Conservation (phyloP, 92 coral and sea anemone genomes). For the Galaxea fascicularis region DNA sequence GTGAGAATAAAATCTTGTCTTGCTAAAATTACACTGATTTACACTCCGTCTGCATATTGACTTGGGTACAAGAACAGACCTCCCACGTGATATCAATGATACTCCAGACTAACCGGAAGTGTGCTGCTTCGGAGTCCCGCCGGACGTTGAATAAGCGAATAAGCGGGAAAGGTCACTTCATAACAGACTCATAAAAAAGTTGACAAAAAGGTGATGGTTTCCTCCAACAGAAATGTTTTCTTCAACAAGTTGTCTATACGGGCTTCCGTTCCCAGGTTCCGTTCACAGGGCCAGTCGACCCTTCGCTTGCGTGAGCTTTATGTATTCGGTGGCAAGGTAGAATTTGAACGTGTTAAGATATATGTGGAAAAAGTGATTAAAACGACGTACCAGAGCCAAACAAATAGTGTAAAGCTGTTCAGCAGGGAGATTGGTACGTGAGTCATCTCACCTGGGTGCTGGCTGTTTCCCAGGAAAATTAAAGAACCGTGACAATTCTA, state of each 20-base stretch:
- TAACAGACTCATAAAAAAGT: no score
- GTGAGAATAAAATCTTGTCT: not conserved
- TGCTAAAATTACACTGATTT: not conserved
- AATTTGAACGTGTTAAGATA: no score
- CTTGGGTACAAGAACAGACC: slow-evolving; percentile 7
- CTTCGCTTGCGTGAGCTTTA: not conserved
- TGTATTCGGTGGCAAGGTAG: not conserved
- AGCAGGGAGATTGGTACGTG: no score
- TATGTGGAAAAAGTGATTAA: no score
- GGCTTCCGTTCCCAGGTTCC: not conserved
- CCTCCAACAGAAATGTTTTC: no score
- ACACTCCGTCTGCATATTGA: slow-evolving; percentile 33
- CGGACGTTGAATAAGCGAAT: slow-evolving; percentile 2
- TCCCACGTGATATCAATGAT: slow-evolving; percentile 32
- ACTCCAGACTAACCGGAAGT: slow-evolving; percentile 17
- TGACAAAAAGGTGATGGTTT: not conserved
- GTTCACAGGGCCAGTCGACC: no score
- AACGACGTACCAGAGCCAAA: no score
- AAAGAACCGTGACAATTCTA: not conserved
- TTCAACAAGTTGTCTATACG: not conserved
- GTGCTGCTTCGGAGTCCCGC: not conserved
- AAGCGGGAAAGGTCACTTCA: not conserved
- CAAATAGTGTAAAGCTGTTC: no score
- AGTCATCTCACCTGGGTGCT: no score
- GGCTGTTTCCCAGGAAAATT: not conserved